Evolutionary conservation across 2,888 invertebrate species (phyloP), one percentile per base, ranked within the genome.

Genomic region (Abrostola triplasia): DNA sequence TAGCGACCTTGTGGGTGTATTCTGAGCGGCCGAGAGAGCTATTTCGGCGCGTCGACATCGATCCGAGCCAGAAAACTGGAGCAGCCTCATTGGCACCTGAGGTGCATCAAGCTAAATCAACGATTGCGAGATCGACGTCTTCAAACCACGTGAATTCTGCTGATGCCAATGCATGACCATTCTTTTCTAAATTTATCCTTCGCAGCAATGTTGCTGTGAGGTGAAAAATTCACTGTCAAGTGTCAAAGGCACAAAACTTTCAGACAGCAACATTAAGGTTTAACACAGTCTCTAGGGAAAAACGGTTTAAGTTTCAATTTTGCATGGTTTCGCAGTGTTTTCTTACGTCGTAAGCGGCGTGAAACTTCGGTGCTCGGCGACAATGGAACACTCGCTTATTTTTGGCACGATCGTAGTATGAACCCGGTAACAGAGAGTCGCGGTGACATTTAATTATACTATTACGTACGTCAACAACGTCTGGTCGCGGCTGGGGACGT

Each of bases 51-150:
- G 80, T 80, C 86, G 88, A 89, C 90, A 91, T 91, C 90, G 89
- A 90, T 90, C 86, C 86, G 80, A 83, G 82, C 79, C 82, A 80
- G 80, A 77, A 84, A 90, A 90, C 87, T 92, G 85, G 88, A 90
- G 89, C 90, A 89, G 83, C 87, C 87, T 87, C 88, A 85, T 92
- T 92, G 92, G 91, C 92, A 92, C 89, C 88, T 88, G 86, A 83
- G 81, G 83, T 90, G 89, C 89, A 90, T 83, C 84, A 74, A 75
- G 70, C 76, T 70, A 73, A 73, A 76, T 84, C 86, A 83, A 83
- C 82, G 83, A 88, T 89, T 90, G 89, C 90, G 85, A 87, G 84
- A 88, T 87, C 83, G 81, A 81, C 80, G 75, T 73, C 71, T 77
- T 63, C 63, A 40, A 64, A 70, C 67, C 73, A 77, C 77, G 72